Evolutionary conservation across 2,888 invertebrate genomes (phyloP).

Genomic region (Athripsodes cinereus): DNA sequence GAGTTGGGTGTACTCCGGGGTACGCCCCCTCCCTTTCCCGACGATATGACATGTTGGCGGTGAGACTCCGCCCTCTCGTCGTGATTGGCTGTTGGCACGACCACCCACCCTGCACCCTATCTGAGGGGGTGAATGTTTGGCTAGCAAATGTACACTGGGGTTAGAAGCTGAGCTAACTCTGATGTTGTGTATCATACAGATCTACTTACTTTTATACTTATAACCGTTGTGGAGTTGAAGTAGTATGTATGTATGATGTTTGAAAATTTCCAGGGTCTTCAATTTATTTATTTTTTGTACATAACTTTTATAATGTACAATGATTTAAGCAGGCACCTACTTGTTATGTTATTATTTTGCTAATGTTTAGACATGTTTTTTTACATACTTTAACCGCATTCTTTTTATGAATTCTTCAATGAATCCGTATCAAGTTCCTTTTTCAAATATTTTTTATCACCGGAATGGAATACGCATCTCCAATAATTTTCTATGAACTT

Average conservation of each 20-base stretch:
- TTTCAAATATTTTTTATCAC: no score
- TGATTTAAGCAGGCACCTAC: no score
- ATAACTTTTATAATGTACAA: no score
- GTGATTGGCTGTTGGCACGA: conserved; percentile 36
- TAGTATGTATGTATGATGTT: neutral
- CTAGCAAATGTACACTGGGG: conserved; percentile 50
- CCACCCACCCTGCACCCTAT: conserved; percentile 32
- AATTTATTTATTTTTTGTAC: no score
- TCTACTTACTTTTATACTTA: no score
- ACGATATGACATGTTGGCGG: conserved; percentile 54
- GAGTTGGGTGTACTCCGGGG: neutral
- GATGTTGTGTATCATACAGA: no score
- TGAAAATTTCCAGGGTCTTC: no score
- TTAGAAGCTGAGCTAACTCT: conserved; percentile 36
- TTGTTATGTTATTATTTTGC: no score
- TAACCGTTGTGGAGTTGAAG: neutral
- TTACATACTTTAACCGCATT: no score
- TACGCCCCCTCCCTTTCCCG: conserved; percentile 34
- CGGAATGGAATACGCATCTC: no score
- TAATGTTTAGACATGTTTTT: no score
- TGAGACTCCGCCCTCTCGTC: conserved; percentile 38
- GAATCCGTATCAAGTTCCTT: neutral
- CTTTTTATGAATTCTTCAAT: neutral
- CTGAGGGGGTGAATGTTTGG: conserved; percentile 49
- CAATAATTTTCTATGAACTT: no score